Evolutionary conservation across 2,113 vertebrate genomes (phyloP).

Genomic region (Corythoichthys haematopterus): DNA sequence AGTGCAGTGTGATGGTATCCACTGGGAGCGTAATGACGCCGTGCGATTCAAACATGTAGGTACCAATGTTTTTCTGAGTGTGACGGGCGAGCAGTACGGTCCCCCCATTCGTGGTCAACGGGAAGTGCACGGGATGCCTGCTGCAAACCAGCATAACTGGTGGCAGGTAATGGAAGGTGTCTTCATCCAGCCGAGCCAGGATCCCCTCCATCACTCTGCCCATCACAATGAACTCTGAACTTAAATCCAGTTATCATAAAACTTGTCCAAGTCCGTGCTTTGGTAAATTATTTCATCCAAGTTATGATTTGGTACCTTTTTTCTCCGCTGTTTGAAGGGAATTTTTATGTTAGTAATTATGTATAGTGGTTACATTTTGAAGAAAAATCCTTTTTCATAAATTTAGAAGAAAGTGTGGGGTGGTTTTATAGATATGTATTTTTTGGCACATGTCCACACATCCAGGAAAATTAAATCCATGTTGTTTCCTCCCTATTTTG

Average conservation of each 20-base stretch:
- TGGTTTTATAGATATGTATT: no score
- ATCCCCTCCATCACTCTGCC: slow-evolving; percentile 38
- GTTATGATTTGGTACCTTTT: background rate
- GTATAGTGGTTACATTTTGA: background rate
- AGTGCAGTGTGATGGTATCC: slow-evolving; percentile 82
- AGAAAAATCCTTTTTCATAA: no score
- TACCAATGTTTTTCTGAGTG: slow-evolving; percentile 85
- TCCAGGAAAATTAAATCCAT: background rate
- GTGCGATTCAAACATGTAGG: slow-evolving; percentile 89
- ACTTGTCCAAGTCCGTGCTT: background rate
- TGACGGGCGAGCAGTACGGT: slow-evolving; percentile 92
- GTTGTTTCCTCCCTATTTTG: background rate
- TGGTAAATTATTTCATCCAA: background rate
- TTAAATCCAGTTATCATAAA: background rate
- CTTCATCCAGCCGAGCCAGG: slow-evolving; percentile 85
- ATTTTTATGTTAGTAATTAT: background rate
- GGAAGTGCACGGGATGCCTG: slow-evolving; percentile 87
- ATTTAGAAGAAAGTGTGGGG: no score
- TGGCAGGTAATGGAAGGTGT: slow-evolving; percentile 96
- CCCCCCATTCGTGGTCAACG: slow-evolving; percentile 90
- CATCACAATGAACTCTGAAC: slow-evolving; percentile 84
- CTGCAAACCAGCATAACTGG: slow-evolving; percentile 81
- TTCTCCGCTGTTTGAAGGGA: background rate
- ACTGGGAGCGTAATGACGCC: slow-evolving; percentile 84
- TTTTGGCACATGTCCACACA: background rate